Base-by-base conservation (phyloP, 2,113 vertebrate species). In the Chaetodon trifascialis region DNA sequence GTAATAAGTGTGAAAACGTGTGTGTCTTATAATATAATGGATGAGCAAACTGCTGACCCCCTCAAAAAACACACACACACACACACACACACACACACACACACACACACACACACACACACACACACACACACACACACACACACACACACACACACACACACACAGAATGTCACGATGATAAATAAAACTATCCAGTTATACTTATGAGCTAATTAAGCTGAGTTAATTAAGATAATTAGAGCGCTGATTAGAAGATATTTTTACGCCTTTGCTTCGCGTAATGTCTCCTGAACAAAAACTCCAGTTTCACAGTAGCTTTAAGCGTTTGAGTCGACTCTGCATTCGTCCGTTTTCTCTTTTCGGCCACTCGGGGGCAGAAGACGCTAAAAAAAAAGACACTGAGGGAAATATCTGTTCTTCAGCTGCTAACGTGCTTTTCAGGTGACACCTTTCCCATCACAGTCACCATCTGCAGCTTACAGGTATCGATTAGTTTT, bases 171-270 rank as follows among this genome's bases (percentile, higher is more conserved):
- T 6, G 11, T 30, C 51, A 15, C 46, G 19, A 5, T 25, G 66
- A 51, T 38, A 46, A 55, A 73, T 64, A 84, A 78, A 76, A 84
- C 30, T 16, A 17, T 0, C 16, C 65, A 36, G 55, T 63, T 8
- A 19, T 4, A 73, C 0, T 0, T 1, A 80, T 69, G 58, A 87
- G 21, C 11, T 81, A 70, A 77, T 87, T 76, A 82, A 54, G 17
- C 12, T 1, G 23, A 80, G 59, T 56, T 87, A 73, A 87, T 85
- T 76, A 87, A 40, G 52, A 56, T 65, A 64, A 82, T 89, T 79
- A 76, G 2, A 82, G 14, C 23, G 4, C 34, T 58, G 51, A 75
- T 78, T 58, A 51, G 54, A 60, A 71, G 34, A 79, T 52, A 52
- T 62, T 30, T 69, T 62, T n/a, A 80, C 63, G 30, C 30, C 40